phyloP scores from a whole-genome alignment of 1,140 invertebrate species.

The Aphis gossypii region DNA sequence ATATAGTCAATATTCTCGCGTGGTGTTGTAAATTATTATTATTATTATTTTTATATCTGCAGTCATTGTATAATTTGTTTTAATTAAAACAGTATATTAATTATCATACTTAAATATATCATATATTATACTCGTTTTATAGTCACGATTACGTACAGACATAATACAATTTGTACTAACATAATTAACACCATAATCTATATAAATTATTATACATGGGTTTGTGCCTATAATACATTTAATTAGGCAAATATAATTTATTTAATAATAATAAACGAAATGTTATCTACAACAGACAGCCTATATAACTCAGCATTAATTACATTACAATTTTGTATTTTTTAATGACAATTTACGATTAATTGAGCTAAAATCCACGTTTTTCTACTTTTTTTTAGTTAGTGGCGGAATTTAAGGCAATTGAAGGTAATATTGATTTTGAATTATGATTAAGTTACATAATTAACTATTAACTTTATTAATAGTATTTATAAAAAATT shows the following conservation, averaged over 20 bases:
- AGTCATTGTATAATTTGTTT: neutral
- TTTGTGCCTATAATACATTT: neutral
- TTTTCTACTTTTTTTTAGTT: neutral
- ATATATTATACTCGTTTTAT: neutral
- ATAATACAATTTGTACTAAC: neutral
- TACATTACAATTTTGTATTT: neutral
- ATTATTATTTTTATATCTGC: neutral
- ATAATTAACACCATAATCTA: neutral
- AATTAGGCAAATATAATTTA: neutral
- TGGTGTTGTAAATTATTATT: neutral
- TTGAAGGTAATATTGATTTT: neutral
- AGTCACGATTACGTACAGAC: neutral
- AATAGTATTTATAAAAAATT: neutral
- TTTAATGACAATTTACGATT: neutral
- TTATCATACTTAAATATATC: neutral
- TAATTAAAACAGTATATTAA: neutral
- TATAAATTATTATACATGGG: neutral
- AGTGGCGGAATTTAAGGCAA: neutral
- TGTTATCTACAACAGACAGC: neutral
- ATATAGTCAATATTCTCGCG: neutral
- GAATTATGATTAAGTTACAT: neutral
- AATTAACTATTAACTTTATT: neutral
- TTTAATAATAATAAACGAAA: neutral
- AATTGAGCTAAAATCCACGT: too few relatives aligned
- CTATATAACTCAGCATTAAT: neutral